phyloP scores from a whole-genome alignment of 1,140 invertebrate genomes.

The Drosophila takahashii region DNA sequence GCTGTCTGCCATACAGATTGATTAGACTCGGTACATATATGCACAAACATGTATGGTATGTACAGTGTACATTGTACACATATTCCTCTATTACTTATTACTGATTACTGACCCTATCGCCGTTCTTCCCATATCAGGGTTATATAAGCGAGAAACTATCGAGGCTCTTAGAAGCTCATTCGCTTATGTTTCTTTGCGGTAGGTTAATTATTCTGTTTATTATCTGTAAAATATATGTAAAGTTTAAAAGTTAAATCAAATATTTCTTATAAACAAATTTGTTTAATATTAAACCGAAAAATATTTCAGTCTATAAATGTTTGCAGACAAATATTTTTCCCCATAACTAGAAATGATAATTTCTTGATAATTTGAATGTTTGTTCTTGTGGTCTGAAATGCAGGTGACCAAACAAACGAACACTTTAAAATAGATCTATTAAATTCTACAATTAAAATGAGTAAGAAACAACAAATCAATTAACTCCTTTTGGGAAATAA shows the following conservation, averaged over 20 bases:
- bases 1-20: slow-evolving; percentile 30
- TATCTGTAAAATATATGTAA: not conserved
- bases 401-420: no score
- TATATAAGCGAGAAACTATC: not conserved
- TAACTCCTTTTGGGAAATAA: no score
- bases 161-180: not conserved
- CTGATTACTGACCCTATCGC: slow-evolving; percentile 8
- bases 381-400: no score
- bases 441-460: no score
- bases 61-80: not conserved
- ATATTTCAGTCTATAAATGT: no score
- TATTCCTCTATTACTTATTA: not conserved
- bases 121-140: slow-evolving; percentile 16
- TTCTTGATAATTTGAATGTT: no score
- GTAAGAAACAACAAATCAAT: no score
- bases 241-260: not conserved
- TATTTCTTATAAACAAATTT: no score
- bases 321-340: no score
- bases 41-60: not conserved
- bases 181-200: not conserved
- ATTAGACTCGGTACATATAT: slow-evolving; percentile 14
- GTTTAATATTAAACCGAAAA: no score
- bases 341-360: no score
- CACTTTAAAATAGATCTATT: no score
- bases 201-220: not conserved